phyloP scores from a whole-genome alignment of 2,113 vertebrate species.

The Etheostoma cragini region DNA sequence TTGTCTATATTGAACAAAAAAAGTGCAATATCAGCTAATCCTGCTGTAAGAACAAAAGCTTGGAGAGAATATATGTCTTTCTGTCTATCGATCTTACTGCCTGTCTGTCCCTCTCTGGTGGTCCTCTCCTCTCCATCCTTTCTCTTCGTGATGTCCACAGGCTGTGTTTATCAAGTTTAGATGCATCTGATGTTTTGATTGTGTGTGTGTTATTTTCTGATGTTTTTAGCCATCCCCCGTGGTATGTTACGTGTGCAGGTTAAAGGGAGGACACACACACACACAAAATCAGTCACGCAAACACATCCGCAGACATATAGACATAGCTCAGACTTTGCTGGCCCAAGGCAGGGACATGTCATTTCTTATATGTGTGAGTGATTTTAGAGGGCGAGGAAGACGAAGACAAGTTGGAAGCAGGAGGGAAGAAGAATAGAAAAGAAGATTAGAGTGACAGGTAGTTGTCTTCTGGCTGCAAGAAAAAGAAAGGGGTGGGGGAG shows the following conservation, averaged over 20 bases:
- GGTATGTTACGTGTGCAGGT: conserved; percentile 33
- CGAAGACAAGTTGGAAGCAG: conserved; percentile 31
- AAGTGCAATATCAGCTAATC: conserved; percentile 62
- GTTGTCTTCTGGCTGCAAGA: conserved; percentile 32
- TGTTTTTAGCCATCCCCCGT: conserved; percentile 22
- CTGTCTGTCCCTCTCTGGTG: conserved; percentile 1
- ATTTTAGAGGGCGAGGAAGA: conserved; percentile 36
- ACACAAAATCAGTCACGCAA: conserved; percentile 4
- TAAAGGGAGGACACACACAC: conserved; percentile 47
- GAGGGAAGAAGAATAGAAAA: not conserved
- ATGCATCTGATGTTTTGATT: conserved; percentile 10
- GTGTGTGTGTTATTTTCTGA: conserved; percentile 6
- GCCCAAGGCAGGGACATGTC: conserved; percentile 43
- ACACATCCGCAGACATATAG: conserved; percentile 33
- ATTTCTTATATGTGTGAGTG: conserved; percentile 58
- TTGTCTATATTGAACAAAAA: conserved; percentile 38
- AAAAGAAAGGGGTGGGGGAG: conserved; percentile 11
- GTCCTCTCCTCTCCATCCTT: not conserved
- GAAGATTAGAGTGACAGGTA: conserved; percentile 14
- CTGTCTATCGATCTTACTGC: conserved; percentile 4
- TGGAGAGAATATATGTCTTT: conserved; percentile 26
- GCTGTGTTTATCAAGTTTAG: conserved; percentile 30
- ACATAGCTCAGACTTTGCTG: conserved; percentile 44
- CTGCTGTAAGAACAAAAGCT: conserved; percentile 53
- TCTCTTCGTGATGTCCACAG: conserved; percentile 19